Evolutionary conservation across 30 jellyfish, hydroid and myxozoan genomes (phyloP), one percentile per base, ranked within the genome.

Genomic region (Chrysaora quinquecirrha): DNA sequence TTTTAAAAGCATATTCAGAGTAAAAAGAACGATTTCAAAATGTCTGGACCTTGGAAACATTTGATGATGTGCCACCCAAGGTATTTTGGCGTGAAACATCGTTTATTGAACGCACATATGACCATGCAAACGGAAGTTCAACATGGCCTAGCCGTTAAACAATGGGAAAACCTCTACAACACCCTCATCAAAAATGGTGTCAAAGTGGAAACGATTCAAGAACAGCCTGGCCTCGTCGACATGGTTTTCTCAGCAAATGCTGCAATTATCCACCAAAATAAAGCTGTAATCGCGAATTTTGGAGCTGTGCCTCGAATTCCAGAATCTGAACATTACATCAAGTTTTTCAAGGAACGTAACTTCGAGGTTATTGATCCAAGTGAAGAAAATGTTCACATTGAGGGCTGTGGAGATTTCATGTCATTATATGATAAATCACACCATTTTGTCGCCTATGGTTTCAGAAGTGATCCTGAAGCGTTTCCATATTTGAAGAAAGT

Each of bases 331-430:
- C 84, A 56, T 52, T 82, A 82, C 71, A 58, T 60, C 34, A 68
- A 68, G 76, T 82, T 82, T 69, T 82, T 82, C 84, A 74, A 75
- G 29, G 92, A 82, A 30, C 48, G 92, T 20, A 74, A 82, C 85
- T 82, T 82, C 58, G 92, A 82, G 30, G 92, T 82, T 23, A 82
- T 82, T 31, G 92, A 82, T 47, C 92, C 92, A 0, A 54, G 85
- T 9, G 73, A 50, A 0, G 92, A 82, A 68, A 82, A 82, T 7
- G 92, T 82, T 28, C 92, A 82, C 65, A 82, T 82, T 56, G 92
- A 82, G 43, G 92, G 92, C 3, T 82, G 92, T 58, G 92, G 92
- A 0, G 92, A 82, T 70, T 82, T 82, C 80, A 82, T 82, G 92
- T 82, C 92, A 7, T 27, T 66, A 14, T 82, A 82, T 74, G 92